Conservation (phyloP, 2,888 invertebrate species). For the Corythucha ciliata region DNA sequence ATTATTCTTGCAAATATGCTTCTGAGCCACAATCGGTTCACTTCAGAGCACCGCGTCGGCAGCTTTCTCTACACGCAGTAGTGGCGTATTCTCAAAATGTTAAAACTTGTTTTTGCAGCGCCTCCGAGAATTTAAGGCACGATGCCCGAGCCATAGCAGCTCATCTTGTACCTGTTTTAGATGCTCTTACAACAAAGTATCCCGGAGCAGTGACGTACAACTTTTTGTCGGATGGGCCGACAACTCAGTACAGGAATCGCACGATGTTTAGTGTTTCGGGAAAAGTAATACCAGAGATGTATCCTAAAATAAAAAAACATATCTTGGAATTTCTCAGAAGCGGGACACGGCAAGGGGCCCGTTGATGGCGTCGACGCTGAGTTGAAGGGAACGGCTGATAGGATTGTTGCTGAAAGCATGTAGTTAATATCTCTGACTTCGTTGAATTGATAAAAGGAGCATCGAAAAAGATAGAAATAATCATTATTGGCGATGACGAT, state of each 20-base stretch:
- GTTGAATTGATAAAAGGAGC: constrained; percentile 4
- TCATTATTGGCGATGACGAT: too few species aligned
- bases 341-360: neutral
- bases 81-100: constrained; percentile 35
- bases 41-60: constrained; percentile 39
- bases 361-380: constrained; percentile 3
- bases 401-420: constrained; percentile 23
- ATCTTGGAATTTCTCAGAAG: constrained; percentile 2
- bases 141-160: neutral
- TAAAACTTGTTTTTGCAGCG: constrained; percentile 21
- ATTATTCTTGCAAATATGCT: constrained; percentile 38
- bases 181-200: neutral
- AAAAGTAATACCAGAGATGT: neutral
- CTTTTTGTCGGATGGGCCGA: constrained; percentile 5
- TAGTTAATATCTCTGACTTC: constrained; percentile 23
- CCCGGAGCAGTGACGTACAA: neutral
- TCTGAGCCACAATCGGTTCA: constrained; percentile 40
- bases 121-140: constrained; percentile 36
- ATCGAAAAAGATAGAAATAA: too few species aligned
- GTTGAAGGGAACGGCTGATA: neutral
- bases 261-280: constrained; percentile 1
- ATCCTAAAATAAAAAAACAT: neutral
- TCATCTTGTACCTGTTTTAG: constrained; percentile 3
- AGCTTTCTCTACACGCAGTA: constrained; percentile 40
- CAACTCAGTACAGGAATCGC: constrained; percentile 3